Percentiles rank a stretch among this genome's conserved stretches.
Conservation (phyloP, 2,797 vertebrate species). For the Enteromius viviparus region DNA sequence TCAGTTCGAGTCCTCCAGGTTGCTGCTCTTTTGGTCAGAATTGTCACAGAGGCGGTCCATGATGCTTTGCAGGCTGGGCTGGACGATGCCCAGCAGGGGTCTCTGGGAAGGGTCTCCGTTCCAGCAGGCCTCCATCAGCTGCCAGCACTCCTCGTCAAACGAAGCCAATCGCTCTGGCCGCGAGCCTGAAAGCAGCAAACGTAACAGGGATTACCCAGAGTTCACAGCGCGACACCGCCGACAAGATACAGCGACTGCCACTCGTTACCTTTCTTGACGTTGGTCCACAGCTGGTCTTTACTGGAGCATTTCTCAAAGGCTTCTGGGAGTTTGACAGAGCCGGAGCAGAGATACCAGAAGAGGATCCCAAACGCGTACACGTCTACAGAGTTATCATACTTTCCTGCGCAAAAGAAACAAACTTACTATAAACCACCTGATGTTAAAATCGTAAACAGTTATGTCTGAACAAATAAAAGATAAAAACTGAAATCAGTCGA, state of each 20-base stretch:
- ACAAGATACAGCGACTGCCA: background rate
- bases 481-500: too few species aligned
- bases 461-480: background rate
- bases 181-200: conserved; percentile 72
- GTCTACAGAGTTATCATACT: conserved; percentile 97
- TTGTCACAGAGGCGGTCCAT: conserved; percentile 87
- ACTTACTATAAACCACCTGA: too few species aligned
- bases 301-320: conserved; percentile 97
- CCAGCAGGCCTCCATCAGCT: conserved; percentile 99
- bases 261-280: conserved; percentile 89
- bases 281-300: conserved; percentile 99
- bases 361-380: conserved; percentile 98
- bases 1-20: conserved; percentile 92
- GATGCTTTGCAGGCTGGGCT: conserved; percentile 92
- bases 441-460: background rate
- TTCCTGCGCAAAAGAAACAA: conserved; percentile 78
- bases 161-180: conserved; percentile 86
- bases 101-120: conserved; percentile 90
- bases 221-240: fast-evolving
- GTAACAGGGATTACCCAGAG: conserved; percentile 1
- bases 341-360: conserved; percentile 98
- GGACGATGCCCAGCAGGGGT: conserved; percentile 93
- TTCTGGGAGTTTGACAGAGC: conserved; percentile 94
- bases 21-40: conserved; percentile 77
- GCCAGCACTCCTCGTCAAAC: conserved; percentile 98